These are phyloP conservation scores for Fopius arisanus DNA, from an alignment of 1,140 invertebrate species.

Conservation along the genomic window DNA sequence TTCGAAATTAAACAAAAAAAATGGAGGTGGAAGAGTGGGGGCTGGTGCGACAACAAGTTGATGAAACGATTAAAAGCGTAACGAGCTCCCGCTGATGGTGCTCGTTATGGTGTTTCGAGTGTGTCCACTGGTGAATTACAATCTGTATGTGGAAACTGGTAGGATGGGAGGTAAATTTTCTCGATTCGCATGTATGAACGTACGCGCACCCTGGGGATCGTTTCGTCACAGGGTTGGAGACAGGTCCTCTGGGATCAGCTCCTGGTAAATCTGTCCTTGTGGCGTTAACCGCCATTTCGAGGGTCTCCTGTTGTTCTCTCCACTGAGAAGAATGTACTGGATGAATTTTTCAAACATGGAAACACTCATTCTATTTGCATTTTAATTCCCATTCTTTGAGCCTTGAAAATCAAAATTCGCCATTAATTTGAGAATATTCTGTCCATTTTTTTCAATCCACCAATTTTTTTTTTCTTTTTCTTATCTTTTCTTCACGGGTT, in stretches of 20 bases:
- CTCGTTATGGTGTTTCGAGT: conserved; percentile 29
- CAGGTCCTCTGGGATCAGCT: conserved; percentile 46
- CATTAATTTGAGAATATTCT: too few relatives aligned
- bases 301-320: conserved; percentile 10
- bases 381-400: too few relatives aligned
- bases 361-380: too few relatives aligned
- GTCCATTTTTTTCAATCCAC: too few relatives aligned
- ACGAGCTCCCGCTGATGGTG: conserved; percentile 39
- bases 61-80: conserved; percentile 55
- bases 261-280: conserved; percentile 54
- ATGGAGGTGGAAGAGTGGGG: not conserved
- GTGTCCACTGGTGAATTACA: conserved; percentile 34
- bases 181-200: conserved; percentile 57
- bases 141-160: not conserved
- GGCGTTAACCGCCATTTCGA: conserved; percentile 52
- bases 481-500: too few relatives aligned
- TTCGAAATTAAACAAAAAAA: not conserved
- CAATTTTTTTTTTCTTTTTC: too few relatives aligned
- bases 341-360: too few relatives aligned
- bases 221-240: conserved; percentile 49
- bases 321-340: too few relatives aligned
- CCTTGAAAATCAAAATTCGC: too few relatives aligned
- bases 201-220: conserved; percentile 45
- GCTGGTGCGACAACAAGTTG: conserved; percentile 49
- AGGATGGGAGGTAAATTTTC: conserved; percentile 49